These are phyloP conservation scores for Mallotus villosus DNA, from an alignment of 2,797 vertebrate species.

Conservation along the genomic window DNA sequence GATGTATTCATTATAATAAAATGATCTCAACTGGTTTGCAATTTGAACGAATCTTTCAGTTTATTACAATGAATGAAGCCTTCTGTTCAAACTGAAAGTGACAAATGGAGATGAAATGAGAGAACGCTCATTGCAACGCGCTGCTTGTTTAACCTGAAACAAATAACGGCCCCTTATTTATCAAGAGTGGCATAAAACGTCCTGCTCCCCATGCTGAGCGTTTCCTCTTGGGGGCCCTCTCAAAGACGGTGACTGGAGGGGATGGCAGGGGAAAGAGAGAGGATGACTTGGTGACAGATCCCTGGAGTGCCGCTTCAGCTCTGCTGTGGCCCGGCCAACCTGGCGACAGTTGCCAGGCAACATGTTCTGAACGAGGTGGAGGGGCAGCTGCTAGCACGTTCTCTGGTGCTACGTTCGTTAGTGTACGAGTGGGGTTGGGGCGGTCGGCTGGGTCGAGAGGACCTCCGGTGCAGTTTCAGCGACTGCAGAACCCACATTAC, in stretches of 20 bases:
- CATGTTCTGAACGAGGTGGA: constrained; percentile 26
- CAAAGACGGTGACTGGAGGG: neutral
- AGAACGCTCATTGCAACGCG: neutral
- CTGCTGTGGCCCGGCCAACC: constrained; percentile 14
- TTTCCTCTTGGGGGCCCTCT: constrained; percentile 19
- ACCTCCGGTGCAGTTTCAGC: constrained; percentile 1
- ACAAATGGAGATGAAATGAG: neutral
- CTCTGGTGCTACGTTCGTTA: neutral
- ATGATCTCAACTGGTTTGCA: no score
- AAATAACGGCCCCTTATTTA: constrained; percentile 22
- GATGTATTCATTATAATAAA: no score
- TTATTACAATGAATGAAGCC: no score
- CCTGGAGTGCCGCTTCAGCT: constrained; percentile 25
- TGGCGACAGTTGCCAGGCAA: constrained; percentile 41
- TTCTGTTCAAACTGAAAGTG: no score
- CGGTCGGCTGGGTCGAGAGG: neutral
- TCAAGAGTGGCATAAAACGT: constrained; percentile 22
- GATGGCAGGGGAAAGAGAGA: neutral
- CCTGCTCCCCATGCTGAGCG: constrained; percentile 16
- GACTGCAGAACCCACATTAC: neutral
- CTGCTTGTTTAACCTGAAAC: neutral
- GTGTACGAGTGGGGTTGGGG: neutral
- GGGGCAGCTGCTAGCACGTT: constrained; percentile 30
- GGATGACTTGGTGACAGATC: constrained; percentile 14
- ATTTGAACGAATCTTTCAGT: no score